Conservation (phyloP, 2,888 invertebrate genomes). For the Brassicogethes aeneus region DNA sequence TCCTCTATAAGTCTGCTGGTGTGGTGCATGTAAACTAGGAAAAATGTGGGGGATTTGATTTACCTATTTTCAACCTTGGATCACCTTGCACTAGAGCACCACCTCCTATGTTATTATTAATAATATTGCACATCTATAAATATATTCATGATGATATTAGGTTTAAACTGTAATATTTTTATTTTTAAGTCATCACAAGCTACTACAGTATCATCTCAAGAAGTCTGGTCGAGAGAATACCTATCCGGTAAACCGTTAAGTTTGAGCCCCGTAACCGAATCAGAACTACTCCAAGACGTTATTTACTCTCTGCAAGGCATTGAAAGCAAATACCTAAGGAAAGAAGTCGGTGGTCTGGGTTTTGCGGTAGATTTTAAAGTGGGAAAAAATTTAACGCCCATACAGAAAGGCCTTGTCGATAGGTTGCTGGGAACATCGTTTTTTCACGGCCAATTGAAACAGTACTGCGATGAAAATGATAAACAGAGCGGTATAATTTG, state of each 20-base stretch:
- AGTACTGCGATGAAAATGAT: constrained; percentile 67
- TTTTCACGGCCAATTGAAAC: constrained; percentile 67
- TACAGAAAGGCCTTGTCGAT: constrained; percentile 54
- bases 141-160: too few species aligned
- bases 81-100: too few species aligned
- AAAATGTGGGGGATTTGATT: too few species aligned
- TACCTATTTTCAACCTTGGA: too few species aligned
- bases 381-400: constrained; percentile 44
- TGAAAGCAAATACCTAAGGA: constrained; percentile 63
- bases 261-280: constrained; percentile 36
- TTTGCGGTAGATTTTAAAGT: constrained; percentile 52
- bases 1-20: too few species aligned
- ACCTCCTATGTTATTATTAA: too few species aligned
- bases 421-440: constrained; percentile 79
- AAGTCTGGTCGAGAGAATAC: constrained; percentile 28
- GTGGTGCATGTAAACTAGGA: too few species aligned
- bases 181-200: constrained; percentile 18
- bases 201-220: constrained; percentile 23
- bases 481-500: constrained; percentile 62
- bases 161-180: too few species aligned
- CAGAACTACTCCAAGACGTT: constrained; percentile 61
- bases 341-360: constrained; percentile 52
- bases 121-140: too few species aligned
- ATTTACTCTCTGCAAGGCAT: constrained; percentile 86
- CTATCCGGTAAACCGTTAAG: constrained; percentile 21